phyloP scores from a whole-genome alignment of 2,888 invertebrate genomes.

The Watsonalla binaria region DNA sequence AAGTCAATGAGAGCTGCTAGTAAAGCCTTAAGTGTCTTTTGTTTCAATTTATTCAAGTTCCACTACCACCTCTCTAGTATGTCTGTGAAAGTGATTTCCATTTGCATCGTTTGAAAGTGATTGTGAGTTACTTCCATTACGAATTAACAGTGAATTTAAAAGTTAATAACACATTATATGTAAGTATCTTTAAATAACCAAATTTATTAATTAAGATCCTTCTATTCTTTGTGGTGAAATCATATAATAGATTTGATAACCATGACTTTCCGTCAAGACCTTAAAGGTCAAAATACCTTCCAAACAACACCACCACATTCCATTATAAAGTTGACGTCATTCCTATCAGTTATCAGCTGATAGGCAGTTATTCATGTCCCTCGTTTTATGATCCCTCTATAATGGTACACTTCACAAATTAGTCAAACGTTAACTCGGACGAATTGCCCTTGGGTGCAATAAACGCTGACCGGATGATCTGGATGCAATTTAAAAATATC shows the following conservation, averaged over 20 bases:
- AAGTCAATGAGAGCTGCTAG: too few species aligned
- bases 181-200: too few species aligned
- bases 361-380: slow-evolving; percentile 41
- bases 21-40: too few species aligned
- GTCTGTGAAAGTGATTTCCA: not conserved
- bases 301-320: slow-evolving; percentile 4
- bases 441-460: slow-evolving; percentile 72
- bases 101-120: not conserved
- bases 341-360: slow-evolving; percentile 49
- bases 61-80: too few species aligned
- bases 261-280: too few species aligned
- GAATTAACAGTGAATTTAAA: too few species aligned
- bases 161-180: too few species aligned
- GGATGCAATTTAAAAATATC: slow-evolving; percentile 52
- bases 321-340: slow-evolving; percentile 10
- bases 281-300: too few species aligned
- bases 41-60: too few species aligned
- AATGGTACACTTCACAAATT: slow-evolving; percentile 68
- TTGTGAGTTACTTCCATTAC: not conserved
- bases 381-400: slow-evolving; percentile 57
- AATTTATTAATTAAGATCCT: too few species aligned
- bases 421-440: slow-evolving; percentile 72
- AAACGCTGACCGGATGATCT: slow-evolving; percentile 64
- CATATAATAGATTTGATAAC: too few species aligned
- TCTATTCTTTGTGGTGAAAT: too few species aligned